These are phyloP conservation scores for Talpa occidentalis DNA, from an alignment of 2,113 vertebrate genomes.

Conservation along the genomic window DNA sequence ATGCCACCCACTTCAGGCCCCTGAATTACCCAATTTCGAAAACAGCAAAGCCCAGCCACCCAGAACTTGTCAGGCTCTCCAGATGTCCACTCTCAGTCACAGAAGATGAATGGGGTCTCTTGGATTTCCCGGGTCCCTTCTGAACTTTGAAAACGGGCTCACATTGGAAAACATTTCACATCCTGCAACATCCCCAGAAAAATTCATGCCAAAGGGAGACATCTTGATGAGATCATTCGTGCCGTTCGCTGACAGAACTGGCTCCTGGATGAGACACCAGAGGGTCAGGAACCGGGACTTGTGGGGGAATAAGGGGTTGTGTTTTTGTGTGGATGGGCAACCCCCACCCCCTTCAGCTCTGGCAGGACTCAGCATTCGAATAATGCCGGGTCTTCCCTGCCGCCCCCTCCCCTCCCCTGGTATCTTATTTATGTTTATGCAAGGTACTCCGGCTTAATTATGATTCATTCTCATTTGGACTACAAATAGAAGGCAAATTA, in stretches of 20 bases:
- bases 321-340: not conserved
- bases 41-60: not conserved
- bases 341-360: not conserved
- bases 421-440: slow-evolving; percentile 68
- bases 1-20: not conserved
- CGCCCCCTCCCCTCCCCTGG: not conserved
- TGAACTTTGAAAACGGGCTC: not conserved
- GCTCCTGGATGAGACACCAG: not conserved
- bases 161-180: slow-evolving; percentile 20
- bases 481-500: slow-evolving; percentile 82
- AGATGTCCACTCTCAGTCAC: not conserved
- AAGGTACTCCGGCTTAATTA: slow-evolving; percentile 74
- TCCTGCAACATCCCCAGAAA: not conserved
- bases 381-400: not conserved
- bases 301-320: slow-evolving; percentile 8
- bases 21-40: not conserved
- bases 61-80: not conserved
- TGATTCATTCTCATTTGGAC: slow-evolving; percentile 72
- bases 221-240: not conserved
- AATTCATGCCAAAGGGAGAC: not conserved
- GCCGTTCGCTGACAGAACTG: not conserved
- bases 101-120: slow-evolving; percentile 4
- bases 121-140: not conserved
- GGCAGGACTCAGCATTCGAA: not conserved
- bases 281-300: not conserved